Base-by-base conservation (phyloP, 2,888 invertebrate species). In the Autographa gamma region DNA sequence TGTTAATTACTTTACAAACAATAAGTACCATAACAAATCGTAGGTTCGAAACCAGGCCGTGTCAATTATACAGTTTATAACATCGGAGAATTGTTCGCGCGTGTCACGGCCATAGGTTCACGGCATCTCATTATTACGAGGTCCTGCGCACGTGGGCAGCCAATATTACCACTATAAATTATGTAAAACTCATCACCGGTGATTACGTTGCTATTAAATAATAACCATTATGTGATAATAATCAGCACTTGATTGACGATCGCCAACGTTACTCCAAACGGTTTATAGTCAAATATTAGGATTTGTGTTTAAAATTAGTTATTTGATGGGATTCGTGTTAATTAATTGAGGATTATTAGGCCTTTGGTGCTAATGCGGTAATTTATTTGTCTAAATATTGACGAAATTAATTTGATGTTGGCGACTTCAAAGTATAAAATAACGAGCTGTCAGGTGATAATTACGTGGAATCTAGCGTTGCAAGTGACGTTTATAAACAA, bases 121-220 rank as follows among this genome's bases (percentile, higher is more conserved):
- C 63, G 85, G 86, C 70, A 77, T 69, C 76, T 79, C 76, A 77
- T 85, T 85, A 84, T 38, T n/a, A 38, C 64, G 76, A 72, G 80
- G 77, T 82, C 77, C 73, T 75, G 69, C 60, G 71, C 73, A 80
- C 82, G 85, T 84, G 84, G 83, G 87, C 74, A 81, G 66, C 60
- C 63, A 72, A 71, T 79, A 85, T 85, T 82, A 78, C 76, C 63
- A 79, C 74, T 79, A 85, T 85, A 82, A 85, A 84, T 87, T 87
- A 88, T 80, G 80, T 85, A 84, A 86, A 87, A 80, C 82, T 76
- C 83, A 83, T 76, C 79, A 76, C 77, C 73, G 80, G 77, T 78
- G 72, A 79, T 80, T 72, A 77, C 67, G 43, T 58, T 52, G 66
- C 60, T 72, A 75, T 88, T 86, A 85, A 75, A 85, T 88, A 84